Conservation (phyloP, 2,113 vertebrate species). For the Cariama cristata region DNA sequence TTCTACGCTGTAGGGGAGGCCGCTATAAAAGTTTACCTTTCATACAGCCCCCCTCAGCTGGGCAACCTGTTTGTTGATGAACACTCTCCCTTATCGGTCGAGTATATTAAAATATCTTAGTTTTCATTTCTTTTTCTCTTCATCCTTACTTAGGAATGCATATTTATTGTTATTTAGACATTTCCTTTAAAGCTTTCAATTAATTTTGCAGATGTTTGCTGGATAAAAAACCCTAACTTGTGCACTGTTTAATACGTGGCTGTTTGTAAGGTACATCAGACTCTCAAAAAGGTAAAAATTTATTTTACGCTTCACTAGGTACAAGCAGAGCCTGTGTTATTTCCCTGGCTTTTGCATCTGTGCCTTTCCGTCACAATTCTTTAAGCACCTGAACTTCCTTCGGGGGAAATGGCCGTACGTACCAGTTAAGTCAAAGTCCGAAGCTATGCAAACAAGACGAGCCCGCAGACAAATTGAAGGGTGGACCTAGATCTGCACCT, state of each 20-base stretch:
- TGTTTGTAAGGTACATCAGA: background rate
- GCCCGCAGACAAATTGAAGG: background rate
- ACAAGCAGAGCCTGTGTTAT: background rate
- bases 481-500: background rate
- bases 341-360: background rate
- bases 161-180: background rate
- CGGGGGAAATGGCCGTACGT: background rate
- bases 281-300: background rate
- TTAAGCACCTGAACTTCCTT: background rate
- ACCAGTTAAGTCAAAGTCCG: background rate
- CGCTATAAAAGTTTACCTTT: background rate
- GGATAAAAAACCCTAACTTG: background rate
- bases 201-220: background rate
- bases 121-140: background rate
- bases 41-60: background rate
- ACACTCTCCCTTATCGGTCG: background rate
- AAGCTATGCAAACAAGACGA: background rate
- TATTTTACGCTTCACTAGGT: background rate
- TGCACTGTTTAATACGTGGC: background rate
- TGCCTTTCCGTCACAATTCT: background rate
- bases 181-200: background rate
- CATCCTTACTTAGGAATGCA: background rate
- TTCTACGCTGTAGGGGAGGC: background rate
- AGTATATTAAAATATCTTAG: background rate
- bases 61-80: background rate